Evolutionary conservation across 2,888 invertebrate genomes (phyloP), one percentile per base, ranked within the genome.

Genomic region (Acleris sparsana): DNA sequence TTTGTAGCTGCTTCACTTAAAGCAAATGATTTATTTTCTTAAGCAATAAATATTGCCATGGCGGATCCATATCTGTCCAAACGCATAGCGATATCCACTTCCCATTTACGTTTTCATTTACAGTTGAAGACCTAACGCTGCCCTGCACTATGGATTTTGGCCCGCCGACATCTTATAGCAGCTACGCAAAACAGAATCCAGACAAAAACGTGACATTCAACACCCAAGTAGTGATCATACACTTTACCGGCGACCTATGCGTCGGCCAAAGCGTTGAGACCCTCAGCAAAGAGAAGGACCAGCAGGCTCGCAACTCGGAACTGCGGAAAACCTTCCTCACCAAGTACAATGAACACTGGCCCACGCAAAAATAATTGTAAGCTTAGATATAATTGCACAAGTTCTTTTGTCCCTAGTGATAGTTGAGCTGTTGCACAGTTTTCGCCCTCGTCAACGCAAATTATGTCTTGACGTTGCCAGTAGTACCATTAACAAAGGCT

Each of bases 201-300:
- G 91, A 92, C 73, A 92, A 91, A 70, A 92, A 91, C 70, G 92
- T 92, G 48, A 89, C 91, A 2, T 92, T 92, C 73, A 92, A 92
- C 78, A 89, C 89, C 1, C 94, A 95, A 85, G 94, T 94, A 5
- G 89, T 94, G 68, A 94, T 95, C 43, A 93, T 95, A 46, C 94
- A 94, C 78, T 94, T 94, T 75, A 93, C 93, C n/a, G 94, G 93
- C 0, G 94, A 94, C 73, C 81, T 89, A 20, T 92, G 89, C 77
- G 85, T 93, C 11, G 89, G 91, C 0, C 92, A 93, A 68, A 93
- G 93, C 70, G 94, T 93, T 25, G 94, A 95, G 77, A 93, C 94
- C 0, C 84, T 95, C 13, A 94, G 94, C 83, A 94, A 94, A 77
- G 95, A 94, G 75, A 88, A 93, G 51, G 95, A 95, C 71, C 95